Conservation (phyloP, 2,888 invertebrate species). For the Zaprionus lineosus region DNA sequence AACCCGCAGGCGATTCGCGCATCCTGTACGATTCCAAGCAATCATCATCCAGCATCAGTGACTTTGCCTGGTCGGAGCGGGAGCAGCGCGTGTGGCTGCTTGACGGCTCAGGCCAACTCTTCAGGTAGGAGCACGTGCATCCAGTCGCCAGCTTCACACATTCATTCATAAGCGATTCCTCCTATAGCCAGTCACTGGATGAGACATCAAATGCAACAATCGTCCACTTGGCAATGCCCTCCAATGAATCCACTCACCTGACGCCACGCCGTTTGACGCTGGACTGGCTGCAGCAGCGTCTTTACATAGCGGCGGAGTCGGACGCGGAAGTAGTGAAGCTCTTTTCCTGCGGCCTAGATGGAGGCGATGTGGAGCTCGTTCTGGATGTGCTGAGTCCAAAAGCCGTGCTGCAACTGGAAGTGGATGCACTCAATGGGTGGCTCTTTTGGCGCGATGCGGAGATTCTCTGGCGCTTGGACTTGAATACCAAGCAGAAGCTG, state of each 20-base stretch:
- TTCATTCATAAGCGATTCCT: neutral
- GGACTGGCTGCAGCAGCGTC: conserved; percentile 94
- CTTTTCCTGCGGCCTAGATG: conserved; percentile 31
- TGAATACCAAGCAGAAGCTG: conserved; percentile 23
- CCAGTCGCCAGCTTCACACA: neutral
- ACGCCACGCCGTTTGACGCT: conserved; percentile 89
- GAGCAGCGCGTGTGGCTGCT: conserved; percentile 90
- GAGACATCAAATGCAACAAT: neutral
- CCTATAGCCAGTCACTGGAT: conserved; percentile 20
- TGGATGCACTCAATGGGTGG: conserved; percentile 96
- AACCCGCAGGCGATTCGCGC: conserved; percentile 59
- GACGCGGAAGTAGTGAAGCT: conserved; percentile 1
- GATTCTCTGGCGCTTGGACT: conserved; percentile 56
- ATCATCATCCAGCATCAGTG: conserved; percentile 84
- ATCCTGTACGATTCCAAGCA: conserved; percentile 72
- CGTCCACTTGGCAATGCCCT: conserved; percentile 78
- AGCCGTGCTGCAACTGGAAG: conserved; percentile 90
- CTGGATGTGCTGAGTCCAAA: conserved; percentile 70
- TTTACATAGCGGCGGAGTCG: conserved; percentile 90
- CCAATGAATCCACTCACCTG: conserved; percentile 81
- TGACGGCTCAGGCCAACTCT: conserved; percentile 87
- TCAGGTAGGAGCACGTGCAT: conserved; percentile 78
- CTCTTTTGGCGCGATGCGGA: conserved; percentile 87
- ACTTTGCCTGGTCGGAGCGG: conserved; percentile 90
- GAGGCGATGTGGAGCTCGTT: neutral